Percentiles rank a stretch among this genome's conserved stretches.
These are phyloP conservation scores for Thripadectes ignobilis DNA, from an alignment of 2,797 vertebrate species.

Conservation along the genomic window DNA sequence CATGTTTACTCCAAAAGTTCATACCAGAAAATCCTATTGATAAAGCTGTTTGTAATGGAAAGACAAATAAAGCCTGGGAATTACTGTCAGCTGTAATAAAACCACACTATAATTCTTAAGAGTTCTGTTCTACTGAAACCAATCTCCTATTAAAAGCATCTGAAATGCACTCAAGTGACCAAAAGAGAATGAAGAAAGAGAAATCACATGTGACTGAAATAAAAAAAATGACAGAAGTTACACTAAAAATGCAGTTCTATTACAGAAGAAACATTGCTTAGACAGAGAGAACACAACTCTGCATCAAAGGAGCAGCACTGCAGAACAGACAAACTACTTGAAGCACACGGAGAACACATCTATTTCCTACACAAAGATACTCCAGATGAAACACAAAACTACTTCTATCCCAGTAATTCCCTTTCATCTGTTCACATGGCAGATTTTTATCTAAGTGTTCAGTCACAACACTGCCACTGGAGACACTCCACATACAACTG, in stretches of 20 bases:
- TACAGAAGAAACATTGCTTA: conserved; percentile 28
- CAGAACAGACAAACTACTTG: conserved; percentile 12
- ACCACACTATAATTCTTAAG: not conserved
- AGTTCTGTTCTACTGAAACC: not conserved
- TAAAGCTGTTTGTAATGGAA: not conserved
- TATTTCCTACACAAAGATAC: not conserved
- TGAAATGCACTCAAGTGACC: conserved; percentile 39
- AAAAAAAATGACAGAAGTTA: conserved; percentile 23
- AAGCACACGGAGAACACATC: not conserved
- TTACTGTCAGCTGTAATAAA: not conserved
- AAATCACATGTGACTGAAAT: conserved; percentile 13
- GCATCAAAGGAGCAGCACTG: not conserved
- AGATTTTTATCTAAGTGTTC: conserved; percentile 8
- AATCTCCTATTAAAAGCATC: conserved; percentile 2
- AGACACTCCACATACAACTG: not conserved
- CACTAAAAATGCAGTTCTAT: not conserved
- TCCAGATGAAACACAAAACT: conserved; percentile 11
- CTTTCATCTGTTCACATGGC: not conserved
- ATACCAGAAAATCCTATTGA: not conserved
- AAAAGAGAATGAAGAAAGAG: conserved; percentile 23
- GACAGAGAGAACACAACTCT: conserved; percentile 9
- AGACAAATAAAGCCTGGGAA: not conserved
- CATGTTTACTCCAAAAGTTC: not conserved
- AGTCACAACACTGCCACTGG: conserved; percentile 9
- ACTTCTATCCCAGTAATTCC: not conserved